Conservation (phyloP, 1,140 invertebrate genomes). For the Lerema accius region DNA sequence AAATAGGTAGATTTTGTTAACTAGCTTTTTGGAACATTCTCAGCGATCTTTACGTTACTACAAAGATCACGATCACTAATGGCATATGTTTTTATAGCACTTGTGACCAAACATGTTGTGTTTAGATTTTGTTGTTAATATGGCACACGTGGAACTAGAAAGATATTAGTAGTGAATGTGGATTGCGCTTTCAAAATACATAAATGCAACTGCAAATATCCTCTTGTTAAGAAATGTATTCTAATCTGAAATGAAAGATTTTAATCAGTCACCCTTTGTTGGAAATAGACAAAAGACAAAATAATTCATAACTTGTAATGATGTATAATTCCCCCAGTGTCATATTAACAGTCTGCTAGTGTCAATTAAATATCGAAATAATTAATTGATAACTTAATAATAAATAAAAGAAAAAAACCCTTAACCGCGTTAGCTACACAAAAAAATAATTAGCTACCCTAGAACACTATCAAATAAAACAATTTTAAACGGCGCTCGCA, state of each 20-base stretch:
- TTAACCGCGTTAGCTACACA: no score
- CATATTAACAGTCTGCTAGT: not conserved
- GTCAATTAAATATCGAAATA: not conserved
- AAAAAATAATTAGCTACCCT: no score
- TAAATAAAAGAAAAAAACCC: no score
- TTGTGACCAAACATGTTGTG: not conserved
- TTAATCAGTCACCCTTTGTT: no score
- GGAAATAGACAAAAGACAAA: no score
- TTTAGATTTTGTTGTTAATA: not conserved
- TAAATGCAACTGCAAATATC: no score
- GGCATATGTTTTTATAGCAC: constrained; percentile 5
- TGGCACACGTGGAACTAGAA: not conserved
- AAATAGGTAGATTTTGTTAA: constrained; percentile 32
- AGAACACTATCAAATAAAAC: not conserved
- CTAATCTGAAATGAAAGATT: no score
- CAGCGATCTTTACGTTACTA: constrained; percentile 2
- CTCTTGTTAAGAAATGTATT: no score
- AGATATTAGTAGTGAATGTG: no score
- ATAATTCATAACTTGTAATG: not conserved
- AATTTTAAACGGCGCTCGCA: not conserved
- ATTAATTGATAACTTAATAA: no score
- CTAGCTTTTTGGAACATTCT: constrained; percentile 17
- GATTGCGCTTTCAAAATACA: no score
- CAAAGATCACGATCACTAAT: constrained; percentile 2
- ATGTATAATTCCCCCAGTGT: not conserved